Base-by-base conservation (phyloP, 2,888 invertebrate species). In the Campoletis raptor region DNA sequence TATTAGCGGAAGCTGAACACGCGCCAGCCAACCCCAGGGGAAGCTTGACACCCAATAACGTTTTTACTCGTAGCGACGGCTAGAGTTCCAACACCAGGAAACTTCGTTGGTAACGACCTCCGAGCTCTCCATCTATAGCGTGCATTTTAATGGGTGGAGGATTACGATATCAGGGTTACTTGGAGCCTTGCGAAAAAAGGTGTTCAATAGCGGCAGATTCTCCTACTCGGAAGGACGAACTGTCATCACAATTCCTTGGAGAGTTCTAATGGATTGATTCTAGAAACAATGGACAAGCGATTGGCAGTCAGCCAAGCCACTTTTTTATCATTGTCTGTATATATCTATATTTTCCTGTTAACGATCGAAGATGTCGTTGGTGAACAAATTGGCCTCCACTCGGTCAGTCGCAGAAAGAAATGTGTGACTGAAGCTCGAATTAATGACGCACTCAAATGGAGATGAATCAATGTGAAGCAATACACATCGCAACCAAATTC, bases 31-130 rank as follows among this genome's bases (percentile, higher is more conserved):
- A 52, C 30, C 52, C 52, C 9, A 36, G 37, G 12, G 36, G 12
- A 37, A 45, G 30, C 37, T 74, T 57, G 57, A 57, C 37, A 61
- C 57, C 57, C 42, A 61, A 74, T 74, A 57, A 74, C 30, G 57
- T 61, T 74, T 74, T 74, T 74, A 74, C 42, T 37, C 15, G 8
- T 2, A 18, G 18, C 52, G 15, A 36, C 57, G 74, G 37, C 37
- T 72, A 52, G n/a, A 36, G 30, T n/a, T 72, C 9, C 18, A 48
- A 72, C 30, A 37, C n/a, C 18, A 36, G 48, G 48, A 36, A 37
- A n/a, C 72, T 52, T 72, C 52, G 9, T 36, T 52, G 72, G 24
- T 52, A 36, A 54, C 72, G 52, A 72, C 36, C 52, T 21, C n/a
- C 9, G n/a, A 9, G 12, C 52, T 36, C 52, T 52, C 21, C 21